Base-by-base conservation (phyloP, 2,888 invertebrate species). In the Reticulitermes lucifugus region DNA sequence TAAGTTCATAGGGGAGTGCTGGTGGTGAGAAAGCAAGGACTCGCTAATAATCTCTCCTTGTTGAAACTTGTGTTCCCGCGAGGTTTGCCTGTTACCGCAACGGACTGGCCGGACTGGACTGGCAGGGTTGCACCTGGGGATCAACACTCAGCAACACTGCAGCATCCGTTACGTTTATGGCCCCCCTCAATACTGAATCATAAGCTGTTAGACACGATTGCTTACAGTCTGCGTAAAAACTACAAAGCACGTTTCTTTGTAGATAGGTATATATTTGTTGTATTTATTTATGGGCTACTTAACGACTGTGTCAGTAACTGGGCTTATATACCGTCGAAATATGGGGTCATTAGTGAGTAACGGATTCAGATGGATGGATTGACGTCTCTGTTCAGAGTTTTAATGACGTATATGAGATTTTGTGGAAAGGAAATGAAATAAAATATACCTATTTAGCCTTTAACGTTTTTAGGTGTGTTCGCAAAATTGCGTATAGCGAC, bases 21-120 rank as follows among this genome's bases (percentile, higher is more conserved):
- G 55, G 41, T 29, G 73, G 73, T 6, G 77, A 51, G 77, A 65
- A 60, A 65, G 65, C 65, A 65, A 65, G 65, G 65, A n/a, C 25
- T 65, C n/a, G 5, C 18, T 73, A 77, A 77, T 77, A 77, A 77
- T 77, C 77, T 77, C 77, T 73, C 73, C 73, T 73, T 73, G 73
- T 73, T 73, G 73, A 29, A 73, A 73, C 35, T 77, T 77, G 77
- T 77, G 46, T n/a, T 77, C 77, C 77, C 77, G 77, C 22, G 77
- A 77, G 77, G 77, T 77, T 65, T 77, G 46, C 77, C 77, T 46
- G 55, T 18, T 18, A 55, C 55, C 18, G 18, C 55, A 55, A 55
- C 55, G 55, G 18, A 55, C 55, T 18, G 65, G 25, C 65, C 7
- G 65, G 65, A 46, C 77, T n/a, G 77, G 77, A 77, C n/a, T 77